Base-by-base conservation (phyloP, 1,140 invertebrate species). In the Bicyclus anynana region DNA sequence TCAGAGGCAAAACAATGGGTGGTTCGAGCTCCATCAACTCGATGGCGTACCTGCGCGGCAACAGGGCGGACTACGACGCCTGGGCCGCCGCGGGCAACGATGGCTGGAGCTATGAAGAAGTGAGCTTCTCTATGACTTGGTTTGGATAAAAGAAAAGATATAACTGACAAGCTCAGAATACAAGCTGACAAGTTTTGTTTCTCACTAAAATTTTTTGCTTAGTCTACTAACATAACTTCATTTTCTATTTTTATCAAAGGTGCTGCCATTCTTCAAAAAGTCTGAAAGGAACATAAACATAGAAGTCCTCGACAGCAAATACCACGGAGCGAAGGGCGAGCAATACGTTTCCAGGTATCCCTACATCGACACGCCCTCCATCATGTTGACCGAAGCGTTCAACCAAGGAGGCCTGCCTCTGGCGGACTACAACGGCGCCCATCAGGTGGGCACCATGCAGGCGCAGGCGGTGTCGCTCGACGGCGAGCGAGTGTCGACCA, bases 201-300 rank as follows among this genome's bases (percentile, higher is more conserved):
- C n/a, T n/a, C n/a, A n/a, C n/a, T n/a, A n/a, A n/a, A n/a, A n/a
- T n/a, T n/a, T n/a, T n/a, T n/a, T n/a, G n/a, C n/a, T n/a, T n/a
- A n/a, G n/a, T n/a, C n/a, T n/a, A n/a, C n/a, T n/a, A n/a, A n/a
- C n/a, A n/a, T n/a, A n/a, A n/a, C n/a, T n/a, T n/a, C n/a, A n/a
- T n/a, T 27, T 27, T 2, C 26, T 27, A 27, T 27, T 27, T 27
- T 7, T 5, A 1, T 27, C 26, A 27, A 27, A 89, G 84, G 92
- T 96, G 0, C 81, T 96, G 2, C 93, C 93, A 0, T 97, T 95
- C 70, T 97, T 97, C 72, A 92, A 92, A 65, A 96, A 95, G 75
- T 92, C 93, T 0, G 92, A 96, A 80, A 92, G 93, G 55, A 92
- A 92, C 67, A 75, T 92, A 40, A 91, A 84, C 51, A 59, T 80